These are phyloP conservation scores for Trachurus trachurus DNA, from an alignment of 2,797 vertebrate species.

Conservation along the genomic window DNA sequence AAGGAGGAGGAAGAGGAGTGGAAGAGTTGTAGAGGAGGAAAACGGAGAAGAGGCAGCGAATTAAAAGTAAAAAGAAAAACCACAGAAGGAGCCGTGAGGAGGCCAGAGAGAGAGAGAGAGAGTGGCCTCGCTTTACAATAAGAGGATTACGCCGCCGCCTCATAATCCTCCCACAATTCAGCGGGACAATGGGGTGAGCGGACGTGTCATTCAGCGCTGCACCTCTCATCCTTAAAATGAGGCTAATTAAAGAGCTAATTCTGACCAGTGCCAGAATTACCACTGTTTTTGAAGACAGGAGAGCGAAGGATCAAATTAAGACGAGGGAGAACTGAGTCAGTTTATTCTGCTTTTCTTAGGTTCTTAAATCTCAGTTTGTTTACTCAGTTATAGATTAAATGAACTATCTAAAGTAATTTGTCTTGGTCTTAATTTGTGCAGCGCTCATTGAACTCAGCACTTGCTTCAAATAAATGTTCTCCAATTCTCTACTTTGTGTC, in stretches of 20 bases:
- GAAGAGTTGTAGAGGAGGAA: slow-evolving; percentile 27
- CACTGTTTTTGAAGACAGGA: slow-evolving; percentile 55
- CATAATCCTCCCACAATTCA: slow-evolving; percentile 80
- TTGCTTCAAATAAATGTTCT: not conserved
- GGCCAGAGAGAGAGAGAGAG: slow-evolving; percentile 53
- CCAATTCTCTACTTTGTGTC: slow-evolving; percentile 1
- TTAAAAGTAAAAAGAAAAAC: slow-evolving; percentile 55
- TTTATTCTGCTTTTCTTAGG: slow-evolving; percentile 4
- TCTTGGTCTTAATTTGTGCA: not conserved
- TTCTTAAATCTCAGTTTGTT: not conserved
- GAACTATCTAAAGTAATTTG: not conserved
- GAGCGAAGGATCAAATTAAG: slow-evolving; percentile 35
- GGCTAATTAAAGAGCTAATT: slow-evolving; percentile 85
- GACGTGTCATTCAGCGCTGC: slow-evolving; percentile 73
- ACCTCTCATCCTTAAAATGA: slow-evolving; percentile 78
- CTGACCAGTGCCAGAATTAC: slow-evolving; percentile 71
- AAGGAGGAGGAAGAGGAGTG: not conserved
- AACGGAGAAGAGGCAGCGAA: slow-evolving; percentile 41
- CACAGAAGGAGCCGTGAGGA: slow-evolving; percentile 46
- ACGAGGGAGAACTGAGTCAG: slow-evolving; percentile 9
- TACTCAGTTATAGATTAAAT: not conserved
- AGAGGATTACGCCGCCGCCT: slow-evolving; percentile 79
- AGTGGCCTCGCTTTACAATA: slow-evolving; percentile 79
- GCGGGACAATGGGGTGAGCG: slow-evolving; percentile 66
- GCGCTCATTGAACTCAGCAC: too few species aligned